Conservation (phyloP, 2,797 vertebrate species). For the Liasis olivaceus region DNA sequence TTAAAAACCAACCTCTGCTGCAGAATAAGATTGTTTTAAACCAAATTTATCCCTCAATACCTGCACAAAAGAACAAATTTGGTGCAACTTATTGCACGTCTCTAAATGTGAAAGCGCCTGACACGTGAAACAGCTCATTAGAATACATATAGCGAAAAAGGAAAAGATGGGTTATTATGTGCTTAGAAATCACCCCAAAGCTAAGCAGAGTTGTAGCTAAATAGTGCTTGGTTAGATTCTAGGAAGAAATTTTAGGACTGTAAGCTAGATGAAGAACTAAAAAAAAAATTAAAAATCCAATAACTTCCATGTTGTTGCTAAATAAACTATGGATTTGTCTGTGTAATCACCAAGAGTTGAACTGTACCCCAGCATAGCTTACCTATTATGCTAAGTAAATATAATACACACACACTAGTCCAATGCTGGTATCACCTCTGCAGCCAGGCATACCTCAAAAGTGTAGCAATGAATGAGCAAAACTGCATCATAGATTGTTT, state of each 20-base stretch:
- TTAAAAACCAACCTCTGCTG: background rate
- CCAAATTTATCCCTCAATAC: background rate
- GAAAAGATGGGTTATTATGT: background rate
- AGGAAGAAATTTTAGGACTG: background rate
- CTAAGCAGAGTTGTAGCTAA: background rate
- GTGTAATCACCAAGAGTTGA: background rate
- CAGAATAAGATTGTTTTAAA: background rate
- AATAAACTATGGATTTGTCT: background rate
- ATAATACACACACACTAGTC: background rate
- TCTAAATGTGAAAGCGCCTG: background rate
- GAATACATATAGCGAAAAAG: background rate
- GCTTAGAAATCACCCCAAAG: background rate
- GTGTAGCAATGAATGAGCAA: background rate
- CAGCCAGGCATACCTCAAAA: background rate
- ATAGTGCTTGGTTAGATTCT: background rate
- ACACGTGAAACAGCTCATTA: background rate
- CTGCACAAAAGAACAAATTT: background rate
- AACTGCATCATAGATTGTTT: background rate
- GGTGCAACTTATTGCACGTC: background rate
- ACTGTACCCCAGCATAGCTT: background rate
- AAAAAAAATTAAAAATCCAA: background rate
- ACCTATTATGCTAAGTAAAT: background rate
- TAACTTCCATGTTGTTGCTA: background rate
- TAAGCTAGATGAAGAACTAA: background rate
- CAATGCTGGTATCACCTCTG: background rate